Conservation (phyloP, 2,797 vertebrate species). For the Clamator glandarius region DNA sequence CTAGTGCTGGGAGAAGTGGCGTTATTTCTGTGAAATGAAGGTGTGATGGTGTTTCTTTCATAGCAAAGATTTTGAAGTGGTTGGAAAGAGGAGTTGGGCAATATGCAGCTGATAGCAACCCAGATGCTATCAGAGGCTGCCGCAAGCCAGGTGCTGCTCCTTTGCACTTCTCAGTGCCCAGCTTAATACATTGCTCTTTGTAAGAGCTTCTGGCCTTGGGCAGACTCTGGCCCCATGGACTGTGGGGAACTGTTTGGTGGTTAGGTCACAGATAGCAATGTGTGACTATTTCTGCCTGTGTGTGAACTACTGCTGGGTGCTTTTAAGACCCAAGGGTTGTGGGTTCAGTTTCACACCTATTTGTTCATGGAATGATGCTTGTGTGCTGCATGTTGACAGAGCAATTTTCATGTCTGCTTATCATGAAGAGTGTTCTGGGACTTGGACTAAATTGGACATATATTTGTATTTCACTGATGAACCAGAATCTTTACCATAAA, state of each 20-base stretch:
- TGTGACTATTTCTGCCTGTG: neutral
- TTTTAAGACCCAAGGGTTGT: neutral
- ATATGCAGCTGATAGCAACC: neutral
- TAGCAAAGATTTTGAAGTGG: neutral
- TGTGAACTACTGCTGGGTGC: neutral
- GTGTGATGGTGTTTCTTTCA: neutral
- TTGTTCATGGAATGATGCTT: neutral
- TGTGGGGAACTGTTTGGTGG: neutral
- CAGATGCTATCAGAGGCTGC: neutral
- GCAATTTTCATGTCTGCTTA: neutral
- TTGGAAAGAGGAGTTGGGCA: neutral
- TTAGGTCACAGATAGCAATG: neutral
- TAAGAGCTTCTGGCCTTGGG: slow-evolving; percentile 19
- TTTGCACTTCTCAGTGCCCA: neutral
- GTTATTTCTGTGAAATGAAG: slow-evolving; percentile 26
- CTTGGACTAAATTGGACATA: neutral
- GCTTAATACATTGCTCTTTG: neutral
- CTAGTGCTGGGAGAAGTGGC: neutral
- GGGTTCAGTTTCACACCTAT: neutral
- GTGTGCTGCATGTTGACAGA: neutral
- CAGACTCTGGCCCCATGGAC: neutral
- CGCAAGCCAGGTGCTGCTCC: neutral
- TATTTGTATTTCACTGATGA: neutral
- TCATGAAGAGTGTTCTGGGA: neutral
- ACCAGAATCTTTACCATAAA: neutral